Evolutionary conservation across 2,797 vertebrate genomes (phyloP), one percentile per base, ranked within the genome.

Genomic region (Falco concolor): DNA sequence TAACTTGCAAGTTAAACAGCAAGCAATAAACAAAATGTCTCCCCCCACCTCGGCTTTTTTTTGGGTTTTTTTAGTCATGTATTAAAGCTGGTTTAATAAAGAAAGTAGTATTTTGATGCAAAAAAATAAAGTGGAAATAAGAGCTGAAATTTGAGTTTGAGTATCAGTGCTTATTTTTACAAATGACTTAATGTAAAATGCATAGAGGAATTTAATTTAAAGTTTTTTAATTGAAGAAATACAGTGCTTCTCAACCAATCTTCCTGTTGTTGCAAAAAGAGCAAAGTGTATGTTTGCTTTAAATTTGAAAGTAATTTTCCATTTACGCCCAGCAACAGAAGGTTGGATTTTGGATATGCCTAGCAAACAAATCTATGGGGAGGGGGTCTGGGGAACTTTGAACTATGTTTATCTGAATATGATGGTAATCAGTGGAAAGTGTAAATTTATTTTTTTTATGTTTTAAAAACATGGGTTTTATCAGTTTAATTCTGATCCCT

Each of bases 211-310:
- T 18, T 10, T 7, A 5, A 38, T 38, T 32, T 27, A 64, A 23
- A 28, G 24, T 8, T 75, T 94, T 80, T 87, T 18, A 76, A 21
- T 12, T 32, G 53, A 76, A 44, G 50, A 84, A 84, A 27, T 18
- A 54, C 10, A 15, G 52, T 16, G 10, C 67, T 89, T 76, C 27
- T 76, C 76, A 85, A 30, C 47, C 92, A 78, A 69, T 68, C 75
- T 89, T 76, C 12, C 34, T 73, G 60, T 25, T 69, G 38, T 38
- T 84, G 52, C 78, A 89, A 73, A 57, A 90, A 77, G 75, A 82
- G 11, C 81, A 67, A 96, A 92, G 74, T 76, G 52, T 87, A 73
- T 93, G 61, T 89, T 96, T 96, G 59, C 70, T 92, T 87, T 86
- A 49, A 64, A 87, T 90, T 77, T 78, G 74, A 84, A 81, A 84